Base-by-base conservation (phyloP, 2,888 invertebrate genomes). In the Sinotaia quadrata region DNA sequence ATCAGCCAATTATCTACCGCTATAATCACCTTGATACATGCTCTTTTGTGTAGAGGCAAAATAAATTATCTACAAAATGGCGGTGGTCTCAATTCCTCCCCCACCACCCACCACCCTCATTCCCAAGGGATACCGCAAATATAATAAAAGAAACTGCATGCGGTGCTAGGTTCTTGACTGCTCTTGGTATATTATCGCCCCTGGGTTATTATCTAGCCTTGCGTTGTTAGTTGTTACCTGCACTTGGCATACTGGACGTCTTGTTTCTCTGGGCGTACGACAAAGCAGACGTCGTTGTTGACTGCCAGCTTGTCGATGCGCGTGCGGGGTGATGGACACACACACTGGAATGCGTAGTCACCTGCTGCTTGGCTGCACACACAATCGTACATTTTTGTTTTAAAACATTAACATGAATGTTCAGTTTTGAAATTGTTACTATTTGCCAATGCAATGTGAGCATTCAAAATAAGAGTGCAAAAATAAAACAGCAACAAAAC, bases 221-320 rank as follows among this genome's bases (percentile, higher is more conserved):
- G n/a, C n/a, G n/a, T n/a, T n/a, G n/a, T n/a, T n/a, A 7, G n/a
- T 2, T 58, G 63, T 29, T 34, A 69, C 69, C 66, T 52, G 66
- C 69, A 69, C 47, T 59, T 18, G n/a, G 69, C 60, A 56, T 59
- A 69, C 60, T 59, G 60, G 47, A 69, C 47, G 65, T 66, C 60
- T 56, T 69, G 69, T 27, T 27, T 18, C 24, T 54, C 33, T 21
- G 69, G 69, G 12, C 37, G 29, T 8, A 69, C 69, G 34, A 69
- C 69, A 59, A 54, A 47, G 60, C 69, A 69, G 44, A 60, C 54
- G 27, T 66, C 51, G 4, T 65, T 59, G 21, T 34, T 33, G 44
- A 54, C 34, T 31, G 63, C 58, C 34, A 69, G 36, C 2, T 47
- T 31, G 7, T 47, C 29, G 4, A 69, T 31, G 31, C 49, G 54